These are phyloP conservation scores for Phania funesta DNA, from an alignment of 2,888 invertebrate species.

Conservation along the genomic window DNA sequence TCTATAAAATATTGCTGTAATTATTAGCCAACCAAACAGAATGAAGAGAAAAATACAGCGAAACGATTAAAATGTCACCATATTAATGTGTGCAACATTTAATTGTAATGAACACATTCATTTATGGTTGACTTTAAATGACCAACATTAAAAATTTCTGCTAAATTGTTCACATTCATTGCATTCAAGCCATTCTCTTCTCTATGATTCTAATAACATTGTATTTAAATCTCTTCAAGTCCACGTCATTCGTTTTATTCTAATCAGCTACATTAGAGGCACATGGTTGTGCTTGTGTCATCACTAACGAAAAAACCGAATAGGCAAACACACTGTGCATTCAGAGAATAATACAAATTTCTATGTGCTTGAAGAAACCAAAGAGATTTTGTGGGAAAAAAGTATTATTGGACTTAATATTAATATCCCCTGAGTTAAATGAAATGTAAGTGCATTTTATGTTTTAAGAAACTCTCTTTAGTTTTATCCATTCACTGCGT, in stretches of 20 bases:
- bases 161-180: conserved; percentile 52
- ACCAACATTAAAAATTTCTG: conserved; percentile 60
- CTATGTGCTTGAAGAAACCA: not conserved
- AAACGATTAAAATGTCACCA: conserved; percentile 59
- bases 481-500: conserved; percentile 2
- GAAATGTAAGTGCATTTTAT: not conserved
- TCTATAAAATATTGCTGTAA: conserved; percentile 53
- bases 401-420: not conserved
- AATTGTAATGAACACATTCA: conserved; percentile 67
- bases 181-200: not conserved
- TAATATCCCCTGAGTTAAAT: not conserved
- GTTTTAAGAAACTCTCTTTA: not conserved
- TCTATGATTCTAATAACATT: not conserved
- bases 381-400: not conserved
- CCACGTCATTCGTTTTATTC: conserved; percentile 39
- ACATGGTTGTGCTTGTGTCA: conserved; percentile 13
- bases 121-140: conserved; percentile 64
- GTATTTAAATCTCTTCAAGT: conserved; percentile 31
- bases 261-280: conserved; percentile 34
- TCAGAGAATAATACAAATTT: not conserved
- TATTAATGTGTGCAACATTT: conserved; percentile 64
- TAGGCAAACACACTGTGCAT: conserved; percentile 9
- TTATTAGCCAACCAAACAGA: conserved; percentile 42
- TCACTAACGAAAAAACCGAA: not conserved
- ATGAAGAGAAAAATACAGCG: conserved; percentile 8